phyloP scores from a whole-genome alignment of 2,797 vertebrate species.

The Sebastes elongatus region DNA sequence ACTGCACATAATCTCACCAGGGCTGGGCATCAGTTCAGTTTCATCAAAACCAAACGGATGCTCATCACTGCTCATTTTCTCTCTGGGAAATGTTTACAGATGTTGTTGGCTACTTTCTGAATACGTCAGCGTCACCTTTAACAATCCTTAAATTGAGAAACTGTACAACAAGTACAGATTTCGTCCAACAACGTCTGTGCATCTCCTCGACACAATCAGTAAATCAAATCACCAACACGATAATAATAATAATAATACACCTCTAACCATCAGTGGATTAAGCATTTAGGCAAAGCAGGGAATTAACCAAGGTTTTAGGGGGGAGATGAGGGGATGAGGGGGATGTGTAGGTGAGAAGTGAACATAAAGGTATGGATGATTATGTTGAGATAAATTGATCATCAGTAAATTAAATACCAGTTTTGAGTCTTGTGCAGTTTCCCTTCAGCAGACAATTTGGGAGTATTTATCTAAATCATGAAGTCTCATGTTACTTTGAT shows the following conservation, averaged over 20 bases:
- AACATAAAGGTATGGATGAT: conserved; percentile 49
- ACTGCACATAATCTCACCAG: conserved; percentile 42
- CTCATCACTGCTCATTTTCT: conserved; percentile 2
- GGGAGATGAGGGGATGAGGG: neutral
- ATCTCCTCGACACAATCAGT: conserved; percentile 9
- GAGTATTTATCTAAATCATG: neutral
- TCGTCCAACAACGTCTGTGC: conserved; percentile 43
- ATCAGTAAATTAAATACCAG: conserved; percentile 56
- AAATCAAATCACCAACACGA: conserved; percentile 43
- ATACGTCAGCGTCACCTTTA: neutral
- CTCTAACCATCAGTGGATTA: conserved; percentile 62
- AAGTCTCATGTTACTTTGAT: too few relatives aligned
- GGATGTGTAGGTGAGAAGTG: conserved; percentile 36
- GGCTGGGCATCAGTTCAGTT: conserved; percentile 46
- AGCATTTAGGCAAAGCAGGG: conserved; percentile 44
- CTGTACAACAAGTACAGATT: too few relatives aligned
- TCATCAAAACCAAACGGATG: conserved; percentile 44
- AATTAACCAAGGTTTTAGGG: conserved; percentile 62
- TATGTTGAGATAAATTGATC: conserved; percentile 62
- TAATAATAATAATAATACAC: neutral
- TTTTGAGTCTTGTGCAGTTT: conserved; percentile 77
- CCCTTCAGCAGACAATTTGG: conserved; percentile 3
- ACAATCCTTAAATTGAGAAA: neutral
- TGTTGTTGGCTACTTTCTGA: conserved; percentile 14
- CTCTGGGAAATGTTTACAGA: conserved; percentile 40